Base-by-base conservation (phyloP, 2,797 vertebrate species). In the Lates japonicus region DNA sequence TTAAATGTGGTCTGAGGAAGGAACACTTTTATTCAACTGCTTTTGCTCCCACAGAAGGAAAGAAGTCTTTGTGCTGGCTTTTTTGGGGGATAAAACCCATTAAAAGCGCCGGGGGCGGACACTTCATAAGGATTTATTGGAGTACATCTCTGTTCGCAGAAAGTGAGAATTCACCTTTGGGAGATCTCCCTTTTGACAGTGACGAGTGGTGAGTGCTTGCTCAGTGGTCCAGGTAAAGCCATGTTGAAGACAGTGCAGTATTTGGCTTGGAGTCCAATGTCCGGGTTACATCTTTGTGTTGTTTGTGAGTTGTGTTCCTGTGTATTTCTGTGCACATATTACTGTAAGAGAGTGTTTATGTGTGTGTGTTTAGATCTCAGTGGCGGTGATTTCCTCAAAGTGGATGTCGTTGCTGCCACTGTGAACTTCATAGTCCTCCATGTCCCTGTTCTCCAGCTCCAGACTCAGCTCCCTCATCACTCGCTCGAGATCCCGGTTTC, bases 401-500 rank as follows among this genome's bases (percentile, higher is more conserved):
- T 96, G 97, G 90, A 99, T 98, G 90, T 99, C 96, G 0, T 97
- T 97, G 88, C 96, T 96, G 2, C 97, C 96, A 84, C 97, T 97
- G 89, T 97, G 97, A 82, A 98, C 96, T 74, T 96, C 93, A 37
- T 94, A 95, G 41, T 96, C 96, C 7, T 98, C 97, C 0, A 96
- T 92, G 64, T 95, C 94, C 51, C 96, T 95, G 84, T 95, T 97
- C 92, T 98, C 97, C 13, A 98, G 96, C 92, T 98, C 97, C 78
- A 99, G 94, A 83, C 96, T 97, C 82, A 99, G 96, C 81, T 98
- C 97, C 88, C 97, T 95, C 92, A 99, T 97, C 74, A 97, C 96
- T 19, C 97, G 96, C 91, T 99, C 98, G 0, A 99, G 95, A 73
- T 98, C 97, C 51, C 97, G 95, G 94, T 98, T 99, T 29, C 98